Percentiles rank a stretch among this genome's conserved stretches.
Conservation (phyloP, 2,888 invertebrate genomes). For the Xestia ashworthii region DNA sequence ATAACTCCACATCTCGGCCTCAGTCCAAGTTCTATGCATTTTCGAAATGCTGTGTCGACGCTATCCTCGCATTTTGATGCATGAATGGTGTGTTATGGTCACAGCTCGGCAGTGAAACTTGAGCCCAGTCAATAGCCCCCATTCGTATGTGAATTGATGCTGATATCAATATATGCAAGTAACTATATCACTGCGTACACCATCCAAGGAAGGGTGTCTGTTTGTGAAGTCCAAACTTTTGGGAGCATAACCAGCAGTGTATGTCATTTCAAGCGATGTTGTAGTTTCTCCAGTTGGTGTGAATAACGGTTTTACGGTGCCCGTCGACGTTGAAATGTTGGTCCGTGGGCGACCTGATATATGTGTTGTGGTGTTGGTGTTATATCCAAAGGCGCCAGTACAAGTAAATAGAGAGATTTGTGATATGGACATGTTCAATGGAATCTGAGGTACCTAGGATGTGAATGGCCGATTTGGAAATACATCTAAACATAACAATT, state of each 20-base stretch:
- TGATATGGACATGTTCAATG: constrained; percentile 27
- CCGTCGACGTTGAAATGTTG: constrained; percentile 48
- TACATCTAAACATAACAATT: constrained; percentile 25
- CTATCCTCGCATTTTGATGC: constrained; percentile 61
- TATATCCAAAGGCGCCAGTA: constrained; percentile 46
- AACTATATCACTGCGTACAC: neutral
- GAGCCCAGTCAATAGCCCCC: constrained; percentile 56
- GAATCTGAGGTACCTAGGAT: constrained; percentile 23
- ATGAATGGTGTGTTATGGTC: constrained; percentile 61
- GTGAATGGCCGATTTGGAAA: constrained; percentile 22
- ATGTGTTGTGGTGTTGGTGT: constrained; percentile 58
- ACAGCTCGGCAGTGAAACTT: constrained; percentile 57
- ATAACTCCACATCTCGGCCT: neutral
- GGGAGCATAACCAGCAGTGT: constrained; percentile 35
- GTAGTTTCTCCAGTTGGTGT: neutral
- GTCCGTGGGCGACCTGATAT: constrained; percentile 58
- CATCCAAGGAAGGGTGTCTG: constrained; percentile 27
- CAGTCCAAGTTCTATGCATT: constrained; percentile 42
- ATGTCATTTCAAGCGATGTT: constrained; percentile 9
- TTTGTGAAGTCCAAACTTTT: neutral
- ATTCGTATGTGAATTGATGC: constrained; percentile 53
- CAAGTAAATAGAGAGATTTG: constrained; percentile 55
- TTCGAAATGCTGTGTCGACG: constrained; percentile 56
- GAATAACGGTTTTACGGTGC: constrained; percentile 35
- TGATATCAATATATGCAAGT: constrained; percentile 33